Evolutionary conservation across 2,797 vertebrate species (phyloP), one percentile per base, ranked within the genome.

Genomic region (Rhyacichthys aspro): DNA sequence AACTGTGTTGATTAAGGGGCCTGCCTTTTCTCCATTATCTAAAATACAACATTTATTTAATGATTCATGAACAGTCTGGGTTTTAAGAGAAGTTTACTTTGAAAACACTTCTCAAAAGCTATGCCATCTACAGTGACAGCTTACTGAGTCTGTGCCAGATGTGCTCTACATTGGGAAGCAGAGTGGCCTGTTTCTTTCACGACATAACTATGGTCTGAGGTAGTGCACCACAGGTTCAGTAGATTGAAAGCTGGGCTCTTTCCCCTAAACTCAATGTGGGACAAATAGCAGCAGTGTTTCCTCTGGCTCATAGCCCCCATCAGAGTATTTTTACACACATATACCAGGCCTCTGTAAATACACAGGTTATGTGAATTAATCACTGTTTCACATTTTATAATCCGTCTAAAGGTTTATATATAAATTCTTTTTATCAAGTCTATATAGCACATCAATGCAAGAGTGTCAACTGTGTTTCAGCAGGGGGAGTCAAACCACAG

Each of bases 181-280:
- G 58, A 64, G 77, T 63, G 60, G 18, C 36, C 48, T 11, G 59
- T 55, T 86, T 81, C 69, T 61, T 64, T 86, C 79, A 87, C 55
- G 59, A 50, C 83, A 83, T 88, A 89, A 80, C 89, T 90, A 83
- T 86, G 83, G 53, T 55, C 59, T 88, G 86, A 92, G 79, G 84
- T 89, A 66, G 70, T 79, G 58, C 50, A 3, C 19, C 52, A 53
- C 61, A 60, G 39, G n/a, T 79, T 73, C 59, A 69, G 71, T 49
- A 38, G 59, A 73, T 59, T 76, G 50, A 53, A 37, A 41, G 28
- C 47, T 41, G n/a, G 45, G 64, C 68, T 66, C 62, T 44, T 81
- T 70, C 57, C 61, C 66, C 62, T 59, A 55, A 63, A 67, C 65
- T 78, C 59, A 72, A 55, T 48, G 58, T 55, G 55, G 34, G 41